A percentile compares a stretch with the other conserved stretches of the same genome.
phyloP scores from a whole-genome alignment of 2,888 invertebrate species.

The Pheosia gnoma region DNA sequence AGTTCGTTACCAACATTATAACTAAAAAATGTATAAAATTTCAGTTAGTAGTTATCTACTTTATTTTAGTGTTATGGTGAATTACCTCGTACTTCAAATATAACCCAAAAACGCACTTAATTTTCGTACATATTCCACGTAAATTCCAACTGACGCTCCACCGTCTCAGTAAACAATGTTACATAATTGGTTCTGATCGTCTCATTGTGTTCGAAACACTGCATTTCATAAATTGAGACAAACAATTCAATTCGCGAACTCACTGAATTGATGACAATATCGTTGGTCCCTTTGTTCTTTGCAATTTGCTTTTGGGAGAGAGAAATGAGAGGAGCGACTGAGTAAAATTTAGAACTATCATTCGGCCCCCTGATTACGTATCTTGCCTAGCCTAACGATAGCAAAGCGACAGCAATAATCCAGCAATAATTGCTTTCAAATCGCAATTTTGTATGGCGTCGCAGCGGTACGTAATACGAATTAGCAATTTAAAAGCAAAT shows the following conservation, averaged over 20 bases:
- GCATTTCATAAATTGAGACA: slow-evolving; percentile 28
- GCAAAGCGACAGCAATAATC: too few relatives aligned
- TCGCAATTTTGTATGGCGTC: too few relatives aligned
- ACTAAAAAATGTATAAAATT: too few relatives aligned
- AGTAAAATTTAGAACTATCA: neutral
- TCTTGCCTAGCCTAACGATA: too few relatives aligned
- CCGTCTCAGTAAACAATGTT: slow-evolving; percentile 9
- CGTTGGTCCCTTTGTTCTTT: slow-evolving; percentile 42
- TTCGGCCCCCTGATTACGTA: neutral
- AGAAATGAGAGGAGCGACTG: slow-evolving; percentile 3
- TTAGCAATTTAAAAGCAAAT: too few relatives aligned
- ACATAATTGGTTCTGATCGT: slow-evolving; percentile 11
- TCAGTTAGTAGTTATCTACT: too few relatives aligned
- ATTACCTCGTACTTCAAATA: too few relatives aligned
- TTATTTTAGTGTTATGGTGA: too few relatives aligned
- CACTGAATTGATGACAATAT: slow-evolving; percentile 43
- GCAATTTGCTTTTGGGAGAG: slow-evolving; percentile 42
- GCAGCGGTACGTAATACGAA: too few relatives aligned
- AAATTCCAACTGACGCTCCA: neutral
- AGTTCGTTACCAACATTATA: too few relatives aligned
- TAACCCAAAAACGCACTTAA: too few relatives aligned
- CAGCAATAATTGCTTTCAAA: too few relatives aligned
- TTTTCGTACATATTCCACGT: slow-evolving; percentile 5
- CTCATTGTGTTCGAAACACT: slow-evolving; percentile 14
- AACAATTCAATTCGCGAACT: slow-evolving; percentile 40